Conservation (phyloP, 2,888 invertebrate genomes). For the Limnephilus lunatus region DNA sequence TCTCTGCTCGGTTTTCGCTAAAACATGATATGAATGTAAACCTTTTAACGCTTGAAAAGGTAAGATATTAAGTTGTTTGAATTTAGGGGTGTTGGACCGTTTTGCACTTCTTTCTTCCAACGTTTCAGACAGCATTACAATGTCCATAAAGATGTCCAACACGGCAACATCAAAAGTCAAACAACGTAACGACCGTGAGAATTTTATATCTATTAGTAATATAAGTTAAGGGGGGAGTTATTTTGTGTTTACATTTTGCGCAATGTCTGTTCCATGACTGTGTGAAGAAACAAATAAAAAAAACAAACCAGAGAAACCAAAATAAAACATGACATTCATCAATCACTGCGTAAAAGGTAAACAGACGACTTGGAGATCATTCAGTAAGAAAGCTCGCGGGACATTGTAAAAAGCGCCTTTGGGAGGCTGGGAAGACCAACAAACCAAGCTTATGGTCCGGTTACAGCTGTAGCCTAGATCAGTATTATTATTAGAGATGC, state of each 20-base stretch:
- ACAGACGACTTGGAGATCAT: conserved; percentile 33
- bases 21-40: neutral
- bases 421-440: neutral
- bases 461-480: neutral
- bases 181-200: neutral
- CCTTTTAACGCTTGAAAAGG: neutral
- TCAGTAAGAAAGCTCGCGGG: conserved; percentile 36
- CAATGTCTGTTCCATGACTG: conserved; percentile 20
- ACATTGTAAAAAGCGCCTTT: neutral
- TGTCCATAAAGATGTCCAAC: neutral
- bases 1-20: neutral
- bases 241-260: conserved; percentile 46
- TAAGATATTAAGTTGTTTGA: neutral
- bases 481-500: conserved; percentile 15
- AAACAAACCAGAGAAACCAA: neutral
- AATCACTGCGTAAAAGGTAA: conserved; percentile 52
- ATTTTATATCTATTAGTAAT: neutral
- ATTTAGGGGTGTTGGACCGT: neutral
- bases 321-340: conserved; percentile 22
- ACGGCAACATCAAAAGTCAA: neutral
- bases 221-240: neutral
- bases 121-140: neutral
- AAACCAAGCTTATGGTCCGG: conserved; percentile 1
- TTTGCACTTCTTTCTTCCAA: neutral
- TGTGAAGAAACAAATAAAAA: neutral